These are phyloP conservation scores for Cerceris ruficornis DNA, from an alignment of 2,888 invertebrate species.

Conservation along the genomic window DNA sequence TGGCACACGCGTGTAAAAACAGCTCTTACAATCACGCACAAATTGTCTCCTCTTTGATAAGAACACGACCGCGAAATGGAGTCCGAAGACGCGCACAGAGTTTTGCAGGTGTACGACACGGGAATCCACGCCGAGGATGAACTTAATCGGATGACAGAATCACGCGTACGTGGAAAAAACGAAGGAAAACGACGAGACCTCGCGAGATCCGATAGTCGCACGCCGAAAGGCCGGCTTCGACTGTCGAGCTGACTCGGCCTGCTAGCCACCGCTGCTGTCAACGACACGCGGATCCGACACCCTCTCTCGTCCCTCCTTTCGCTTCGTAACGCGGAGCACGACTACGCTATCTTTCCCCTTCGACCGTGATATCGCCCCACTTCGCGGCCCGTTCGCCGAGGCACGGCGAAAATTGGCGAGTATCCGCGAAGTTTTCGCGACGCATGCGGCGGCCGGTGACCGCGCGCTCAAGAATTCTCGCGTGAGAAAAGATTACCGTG, in stretches of 20 bases:
- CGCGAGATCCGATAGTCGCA: slow-evolving; percentile 56
- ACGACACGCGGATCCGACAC: slow-evolving; percentile 69
- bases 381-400: slow-evolving; percentile 9
- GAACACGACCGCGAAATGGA: no score
- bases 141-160: no score
- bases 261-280: slow-evolving; percentile 65
- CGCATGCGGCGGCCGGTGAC: slow-evolving; percentile 22
- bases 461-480: slow-evolving; percentile 32
- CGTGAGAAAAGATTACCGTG: neutral
- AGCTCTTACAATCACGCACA: slow-evolving; percentile 11
- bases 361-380: slow-evolving; percentile 33
- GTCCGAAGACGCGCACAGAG: no score
- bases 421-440: neutral
- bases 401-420: slow-evolving; percentile 16
- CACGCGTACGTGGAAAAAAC: no score
- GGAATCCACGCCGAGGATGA: no score
- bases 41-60: no score
- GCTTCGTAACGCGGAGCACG: slow-evolving; percentile 28
- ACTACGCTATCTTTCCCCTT: slow-evolving; percentile 53
- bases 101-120: no score
- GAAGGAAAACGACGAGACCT: neutral
- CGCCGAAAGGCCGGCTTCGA: slow-evolving; percentile 73
- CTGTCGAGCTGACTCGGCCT: slow-evolving; percentile 61
- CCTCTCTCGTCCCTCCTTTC: slow-evolving; percentile 42
- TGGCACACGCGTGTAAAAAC: slow-evolving; percentile 45